Conservation (phyloP, 2,797 vertebrate species). For the Myotis pilosus region DNA sequence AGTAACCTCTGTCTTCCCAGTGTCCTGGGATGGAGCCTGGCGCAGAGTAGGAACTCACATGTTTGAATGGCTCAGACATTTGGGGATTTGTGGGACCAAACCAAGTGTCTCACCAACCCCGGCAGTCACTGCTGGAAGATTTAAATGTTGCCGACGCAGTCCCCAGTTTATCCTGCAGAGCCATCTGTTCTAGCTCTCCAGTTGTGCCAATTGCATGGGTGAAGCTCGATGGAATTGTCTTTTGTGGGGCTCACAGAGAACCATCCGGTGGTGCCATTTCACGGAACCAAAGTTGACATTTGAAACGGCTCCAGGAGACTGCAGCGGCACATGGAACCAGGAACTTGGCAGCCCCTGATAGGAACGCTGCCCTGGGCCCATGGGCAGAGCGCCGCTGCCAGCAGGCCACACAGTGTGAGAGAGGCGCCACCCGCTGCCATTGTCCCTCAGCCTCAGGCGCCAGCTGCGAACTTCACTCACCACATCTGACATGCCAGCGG, state of each 20-base stretch:
- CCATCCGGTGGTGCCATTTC: neutral
- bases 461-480: neutral
- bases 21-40: neutral
- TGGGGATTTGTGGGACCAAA: neutral
- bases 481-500: neutral
- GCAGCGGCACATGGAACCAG: neutral
- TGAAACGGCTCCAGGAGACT: neutral
- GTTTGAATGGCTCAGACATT: neutral
- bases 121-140: neutral
- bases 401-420: neutral
- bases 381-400: neutral
- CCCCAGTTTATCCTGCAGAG: neutral
- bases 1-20: neutral
- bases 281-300: conserved; percentile 44
- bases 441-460: neutral
- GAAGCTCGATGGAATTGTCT: conserved; percentile 24
- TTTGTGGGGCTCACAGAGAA: neutral
- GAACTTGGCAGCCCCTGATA: neutral
- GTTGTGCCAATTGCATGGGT: neutral
- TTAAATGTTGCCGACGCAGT: neutral
- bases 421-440: neutral
- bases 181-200: neutral
- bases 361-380: neutral
- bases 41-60: neutral
- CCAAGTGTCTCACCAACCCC: neutral